Evolutionary conservation across 2,888 invertebrate genomes (phyloP).

Genomic region (Malthinus seriepunctatus): DNA sequence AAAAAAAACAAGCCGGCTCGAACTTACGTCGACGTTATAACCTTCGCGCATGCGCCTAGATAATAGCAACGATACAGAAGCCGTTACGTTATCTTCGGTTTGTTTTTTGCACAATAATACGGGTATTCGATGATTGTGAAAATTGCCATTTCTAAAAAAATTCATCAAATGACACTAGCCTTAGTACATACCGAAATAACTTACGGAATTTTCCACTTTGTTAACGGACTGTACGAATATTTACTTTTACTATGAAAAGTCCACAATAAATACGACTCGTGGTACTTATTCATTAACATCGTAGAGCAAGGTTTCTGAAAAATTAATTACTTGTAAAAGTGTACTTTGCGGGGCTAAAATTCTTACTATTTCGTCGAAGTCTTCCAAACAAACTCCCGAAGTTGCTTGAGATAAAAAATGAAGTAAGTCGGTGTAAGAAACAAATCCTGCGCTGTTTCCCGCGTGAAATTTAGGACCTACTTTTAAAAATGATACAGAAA

Average conservation of each 20-base stretch:
- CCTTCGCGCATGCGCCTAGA: conserved; percentile 78
- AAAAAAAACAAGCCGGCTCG: conserved; percentile 8
- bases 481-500: conserved; percentile 76
- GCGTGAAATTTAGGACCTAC: conserved; percentile 70
- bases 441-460: conserved; percentile 67
- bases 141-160: conserved; percentile 58
- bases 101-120: conserved; percentile 65
- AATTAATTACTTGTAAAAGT: conserved; percentile 13
- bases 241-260: conserved; percentile 38
- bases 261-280: conserved; percentile 44
- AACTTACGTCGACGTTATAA: conserved; percentile 65
- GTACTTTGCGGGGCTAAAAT: conserved; percentile 30
- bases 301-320: conserved; percentile 46
- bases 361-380: conserved; percentile 57
- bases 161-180: conserved; percentile 6
- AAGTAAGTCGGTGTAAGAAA: conserved; percentile 74
- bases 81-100: conserved; percentile 65
- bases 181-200: not conserved
- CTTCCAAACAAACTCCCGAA: conserved; percentile 69
- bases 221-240: conserved; percentile 4
- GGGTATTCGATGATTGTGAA: conserved; percentile 60
- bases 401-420: conserved; percentile 76
- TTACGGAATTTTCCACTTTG: conserved; percentile 22
- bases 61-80: conserved; percentile 66
- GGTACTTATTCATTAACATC: conserved; percentile 49